phyloP scores from a whole-genome alignment of 2,888 invertebrate genomes.

The Esperia sulphurella region DNA sequence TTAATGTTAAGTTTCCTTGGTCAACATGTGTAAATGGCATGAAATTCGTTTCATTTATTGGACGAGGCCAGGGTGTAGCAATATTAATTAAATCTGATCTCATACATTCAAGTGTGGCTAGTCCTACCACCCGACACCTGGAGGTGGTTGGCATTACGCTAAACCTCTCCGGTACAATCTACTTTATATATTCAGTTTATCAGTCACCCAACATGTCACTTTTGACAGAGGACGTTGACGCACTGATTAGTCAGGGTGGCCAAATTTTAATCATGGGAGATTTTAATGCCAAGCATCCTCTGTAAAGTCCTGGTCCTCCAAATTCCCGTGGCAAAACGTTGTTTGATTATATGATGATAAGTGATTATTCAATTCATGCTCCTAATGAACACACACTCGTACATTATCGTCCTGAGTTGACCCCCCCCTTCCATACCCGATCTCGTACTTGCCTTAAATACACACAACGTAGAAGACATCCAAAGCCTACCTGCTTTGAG shows the following conservation, averaged over 20 bases:
- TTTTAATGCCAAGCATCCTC: conserved; percentile 6
- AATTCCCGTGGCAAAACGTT: conserved; percentile 3
- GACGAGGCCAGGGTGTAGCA: conserved; percentile 10
- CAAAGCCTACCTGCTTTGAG: no score
- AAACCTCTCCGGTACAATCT: not conserved
- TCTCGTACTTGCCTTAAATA: no score
- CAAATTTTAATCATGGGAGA: conserved; percentile 8
- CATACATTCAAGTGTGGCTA: not conserved
- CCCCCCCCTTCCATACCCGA: no score
- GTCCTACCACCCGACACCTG: not conserved
- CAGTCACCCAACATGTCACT: conserved; percentile 9
- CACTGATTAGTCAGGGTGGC: not conserved
- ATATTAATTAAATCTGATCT: conserved; percentile 1
- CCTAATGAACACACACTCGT: not conserved
- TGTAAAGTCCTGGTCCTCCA: not conserved
- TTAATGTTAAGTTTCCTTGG: conserved; percentile 8
- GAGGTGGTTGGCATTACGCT: conserved; percentile 1
- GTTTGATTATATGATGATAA: conserved; percentile 1
- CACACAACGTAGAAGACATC: no score
- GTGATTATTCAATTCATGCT: conserved; percentile 1
- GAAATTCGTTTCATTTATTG: conserved; percentile 4
- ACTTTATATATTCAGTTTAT: conserved; percentile 2
- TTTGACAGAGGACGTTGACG: not conserved
- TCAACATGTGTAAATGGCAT: conserved; percentile 9
- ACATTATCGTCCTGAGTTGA: conserved; percentile 1